Evolutionary conservation across 2,888 invertebrate genomes (phyloP), one percentile per base, ranked within the genome.

Genomic region (Hyposoter didymator): DNA sequence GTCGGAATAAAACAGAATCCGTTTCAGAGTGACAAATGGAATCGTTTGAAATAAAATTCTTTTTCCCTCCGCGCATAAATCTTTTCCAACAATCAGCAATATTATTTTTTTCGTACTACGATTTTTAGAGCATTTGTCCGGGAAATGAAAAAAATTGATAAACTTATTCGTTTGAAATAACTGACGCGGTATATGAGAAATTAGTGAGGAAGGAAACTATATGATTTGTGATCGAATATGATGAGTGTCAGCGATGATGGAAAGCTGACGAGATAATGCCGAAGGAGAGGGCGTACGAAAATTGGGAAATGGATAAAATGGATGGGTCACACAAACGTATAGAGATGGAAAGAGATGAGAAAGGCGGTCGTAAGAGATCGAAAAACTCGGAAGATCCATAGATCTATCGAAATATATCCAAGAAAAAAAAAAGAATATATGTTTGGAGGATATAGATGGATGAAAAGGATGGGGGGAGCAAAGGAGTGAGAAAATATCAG

Each of bases 401-500:
- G 28, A 28, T 22, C 35, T 12, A 47, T 70, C 72, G 72, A 49
- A 35, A 17, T 35, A 17, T 35, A 49, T 66, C 39, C 10, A n/a
- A n/a, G 17, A 67, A 32, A n/a, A 76, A 19, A n/a, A 22, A 45
- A 22, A n/a, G n/a, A n/a, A 49, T 35, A 35, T 55, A 66, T 52
- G 22, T 39, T 39, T 28, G 55, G 10, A 22, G 17, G 1, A 72
- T 45, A 45, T 0, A 22, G 47, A 4, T 3, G 49, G 19, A 64
- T 22, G 43, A 66, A 39, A n/a, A 49, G 62, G 17, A 49, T 32
- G 32, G 39, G 32, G 39, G 39, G 19, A 43, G 49, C 49, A 72
- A 66, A 67, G 66, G 75, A 75, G 80, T 75, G 66, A 80, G 80
- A 83, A 85, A 80, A 85, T 85, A 85, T 83, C 62, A 80, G 85